Base-by-base conservation (phyloP, 2,888 invertebrate genomes). In the Camptogramma bilineatum region DNA sequence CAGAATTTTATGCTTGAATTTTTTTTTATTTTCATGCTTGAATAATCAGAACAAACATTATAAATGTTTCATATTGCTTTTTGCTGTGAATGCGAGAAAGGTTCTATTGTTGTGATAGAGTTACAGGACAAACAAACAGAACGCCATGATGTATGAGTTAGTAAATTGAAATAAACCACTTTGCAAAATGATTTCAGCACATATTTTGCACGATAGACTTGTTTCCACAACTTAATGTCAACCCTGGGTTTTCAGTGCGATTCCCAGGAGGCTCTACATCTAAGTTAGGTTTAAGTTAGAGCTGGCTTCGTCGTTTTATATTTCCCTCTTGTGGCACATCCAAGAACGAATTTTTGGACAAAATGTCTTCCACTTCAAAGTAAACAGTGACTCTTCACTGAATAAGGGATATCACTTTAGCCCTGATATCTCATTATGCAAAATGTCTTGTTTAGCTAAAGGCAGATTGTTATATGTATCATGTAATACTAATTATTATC, bases 281-380 rank as follows among this genome's bases (percentile, higher is more conserved):
- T 85, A 86, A 83, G 84, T 86, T 87, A 87, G 82, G 78, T 84
- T 85, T 84, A 88, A 85, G 81, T 87, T 88, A 85, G 83, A 82
- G 82, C 77, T 77, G 78, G 77, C 80, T 79, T 70, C 75, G 81
- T 76, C 81, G 76, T 80, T 73, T 75, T 84, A 77, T 82, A 86
- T 84, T 83, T 78, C 79, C 78, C 88, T 85, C 87, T 63, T 52
- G 87, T 76, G 87, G 79, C 85, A 79, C 83, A 84, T 83, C 75
- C 68, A 69, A 75, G 70, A 73, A 75, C 63, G 72, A 78, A 79
- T 81, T 82, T 82, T 83, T 79, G 78, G 80, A 73, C 77, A 76
- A 77, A 77, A 77, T 73, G 70, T 76, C 69, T 71, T 71, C 69
- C 64, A 69, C 72, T 73, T 71, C 70, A 64, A 57, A 53, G 74